phyloP scores from a whole-genome alignment of 2,797 vertebrate species.

The Ambastaia sidthimunki region DNA sequence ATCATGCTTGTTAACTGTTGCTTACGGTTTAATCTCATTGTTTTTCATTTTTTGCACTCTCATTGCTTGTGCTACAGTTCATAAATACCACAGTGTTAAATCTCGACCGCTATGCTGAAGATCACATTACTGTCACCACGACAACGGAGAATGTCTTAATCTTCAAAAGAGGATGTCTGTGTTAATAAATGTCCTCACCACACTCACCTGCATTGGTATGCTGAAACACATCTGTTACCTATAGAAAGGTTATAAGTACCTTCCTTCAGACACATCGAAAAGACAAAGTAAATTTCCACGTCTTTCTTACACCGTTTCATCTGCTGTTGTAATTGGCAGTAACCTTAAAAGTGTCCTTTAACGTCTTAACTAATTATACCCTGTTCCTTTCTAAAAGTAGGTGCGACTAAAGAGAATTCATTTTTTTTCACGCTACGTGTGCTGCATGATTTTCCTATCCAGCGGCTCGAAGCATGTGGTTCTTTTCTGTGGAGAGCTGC shows the following conservation, averaged over 20 bases:
- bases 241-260: conserved; percentile 11
- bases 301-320: neutral
- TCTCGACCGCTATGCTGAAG: conserved; percentile 26
- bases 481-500: conserved; percentile 3
- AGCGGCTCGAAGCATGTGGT: neutral
- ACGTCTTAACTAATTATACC: conserved; percentile 28
- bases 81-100: conserved; percentile 28
- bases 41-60: conserved; percentile 23
- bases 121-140: conserved; percentile 44
- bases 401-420: neutral
- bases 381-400: neutral
- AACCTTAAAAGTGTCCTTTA: conserved; percentile 21
- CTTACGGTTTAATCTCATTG: neutral
- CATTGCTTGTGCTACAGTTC: neutral
- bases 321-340: neutral
- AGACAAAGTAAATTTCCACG: neutral
- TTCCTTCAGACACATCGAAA: conserved; percentile 1
- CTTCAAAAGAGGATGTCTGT: conserved; percentile 62
- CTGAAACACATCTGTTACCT: conserved; percentile 5
- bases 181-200: conserved; percentile 2
- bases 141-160: conserved; percentile 38
- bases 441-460: neutral
- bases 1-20: neutral
- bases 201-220: neutral
- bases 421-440: neutral